These are phyloP conservation scores for Monochamus alternatus DNA, from an alignment of 2,888 invertebrate genomes.

Conservation along the genomic window DNA sequence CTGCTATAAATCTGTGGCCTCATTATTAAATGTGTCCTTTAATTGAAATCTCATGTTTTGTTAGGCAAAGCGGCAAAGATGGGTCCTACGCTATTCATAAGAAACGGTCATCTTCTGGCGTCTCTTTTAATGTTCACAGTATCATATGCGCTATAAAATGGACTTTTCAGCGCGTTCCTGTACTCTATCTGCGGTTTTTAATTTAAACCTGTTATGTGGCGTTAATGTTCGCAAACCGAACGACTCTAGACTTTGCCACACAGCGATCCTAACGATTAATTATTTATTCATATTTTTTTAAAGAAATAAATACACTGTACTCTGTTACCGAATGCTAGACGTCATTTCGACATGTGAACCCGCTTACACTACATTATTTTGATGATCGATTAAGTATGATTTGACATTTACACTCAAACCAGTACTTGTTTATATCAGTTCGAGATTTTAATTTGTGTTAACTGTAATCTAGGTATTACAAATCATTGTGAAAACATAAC, in stretches of 20 bases:
- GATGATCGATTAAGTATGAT: no score
- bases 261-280: background rate
- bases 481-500: no score
- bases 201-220: conserved; percentile 18
- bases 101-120: conserved; percentile 17
- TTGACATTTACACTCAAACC: no score
- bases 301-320: background rate
- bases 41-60: conserved; percentile 78
- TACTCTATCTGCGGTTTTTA: background rate
- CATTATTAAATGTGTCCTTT: conserved; percentile 76
- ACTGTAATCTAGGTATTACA: no score
- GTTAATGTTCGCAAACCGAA: background rate
- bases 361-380: no score
- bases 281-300: background rate
- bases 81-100: conserved; percentile 26
- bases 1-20: conserved; percentile 70
- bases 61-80: conserved; percentile 56
- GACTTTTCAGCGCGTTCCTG: conserved; percentile 20
- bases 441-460: no score
- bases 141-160: conserved; percentile 19
- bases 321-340: no score
- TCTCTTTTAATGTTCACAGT: conserved; percentile 9
- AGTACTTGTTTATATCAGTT: no score
- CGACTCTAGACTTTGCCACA: background rate
- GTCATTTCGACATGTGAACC: no score